phyloP scores from a whole-genome alignment of 2,113 vertebrate species.

The Daboia siamensis region DNA sequence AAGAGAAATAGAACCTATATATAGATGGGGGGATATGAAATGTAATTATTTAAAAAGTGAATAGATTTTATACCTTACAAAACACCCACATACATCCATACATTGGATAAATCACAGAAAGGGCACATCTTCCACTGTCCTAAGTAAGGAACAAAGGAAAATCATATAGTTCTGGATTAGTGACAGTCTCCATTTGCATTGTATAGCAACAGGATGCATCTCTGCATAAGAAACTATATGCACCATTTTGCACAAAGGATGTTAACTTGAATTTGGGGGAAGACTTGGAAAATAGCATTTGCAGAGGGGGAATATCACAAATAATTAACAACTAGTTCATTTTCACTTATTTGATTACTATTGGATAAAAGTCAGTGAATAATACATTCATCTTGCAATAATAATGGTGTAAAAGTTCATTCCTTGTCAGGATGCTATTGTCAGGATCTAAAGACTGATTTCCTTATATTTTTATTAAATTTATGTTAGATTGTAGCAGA shows the following conservation, averaged over 20 bases:
- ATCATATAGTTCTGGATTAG: not conserved
- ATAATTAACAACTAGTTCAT: not conserved
- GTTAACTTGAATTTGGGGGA: not conserved
- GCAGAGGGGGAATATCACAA: not conserved
- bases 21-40: not conserved
- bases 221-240: not conserved
- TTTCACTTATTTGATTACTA: not conserved
- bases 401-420: not conserved
- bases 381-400: not conserved
- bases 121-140: not conserved
- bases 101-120: not conserved
- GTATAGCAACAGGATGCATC: not conserved
- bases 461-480: not conserved
- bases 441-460: not conserved
- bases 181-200: not conserved
- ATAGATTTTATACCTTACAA: not conserved
- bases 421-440: not conserved
- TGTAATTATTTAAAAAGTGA: not conserved
- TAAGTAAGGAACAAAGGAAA: not conserved
- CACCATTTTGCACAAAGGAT: not conserved
- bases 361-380: not conserved
- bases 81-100: not conserved
- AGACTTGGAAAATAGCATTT: not conserved
- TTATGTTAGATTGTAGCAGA: not conserved
- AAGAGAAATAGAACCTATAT: not conserved